Evolutionary conservation across 1,140 invertebrate species (phyloP).

Genomic region (Phenacoccus solenopsis): DNA sequence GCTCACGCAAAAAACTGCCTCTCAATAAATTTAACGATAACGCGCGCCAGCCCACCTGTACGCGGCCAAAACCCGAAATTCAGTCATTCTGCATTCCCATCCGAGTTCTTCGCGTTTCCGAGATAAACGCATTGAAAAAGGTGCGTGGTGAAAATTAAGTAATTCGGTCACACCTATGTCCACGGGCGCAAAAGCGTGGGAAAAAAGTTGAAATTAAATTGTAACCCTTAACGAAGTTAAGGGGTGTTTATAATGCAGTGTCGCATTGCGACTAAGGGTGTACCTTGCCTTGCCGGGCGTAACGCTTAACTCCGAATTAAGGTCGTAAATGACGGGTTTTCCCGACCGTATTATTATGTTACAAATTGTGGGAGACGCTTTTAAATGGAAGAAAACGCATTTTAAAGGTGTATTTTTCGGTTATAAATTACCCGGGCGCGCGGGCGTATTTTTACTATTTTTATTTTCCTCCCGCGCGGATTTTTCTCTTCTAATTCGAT

Average conservation of each 20-base stretch:
- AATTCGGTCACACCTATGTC: neutral
- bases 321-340: constrained; percentile 1
- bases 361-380: constrained; percentile 1
- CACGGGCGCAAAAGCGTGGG: neutral
- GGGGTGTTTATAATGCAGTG: constrained; percentile 1
- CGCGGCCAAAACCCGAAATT: too few species aligned
- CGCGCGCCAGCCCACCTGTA: too few species aligned
- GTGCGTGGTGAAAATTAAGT: neutral
- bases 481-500: neutral
- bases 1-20: too few species aligned
- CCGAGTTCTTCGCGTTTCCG: too few species aligned
- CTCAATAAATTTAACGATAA: too few species aligned
- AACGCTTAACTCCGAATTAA: neutral
- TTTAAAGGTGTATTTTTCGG: neutral
- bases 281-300: neutral
- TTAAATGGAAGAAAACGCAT: constrained; percentile 1
- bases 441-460: neutral
- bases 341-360: constrained; percentile 1
- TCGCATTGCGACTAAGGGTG: neutral
- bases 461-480: neutral
- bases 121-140: neutral
- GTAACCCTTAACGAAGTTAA: neutral
- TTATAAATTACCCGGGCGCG: neutral
- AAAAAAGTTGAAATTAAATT: neutral
- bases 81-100: too few species aligned